A percentile compares a stretch with the other conserved stretches of the same genome.
phyloP scores from a whole-genome alignment of 2,797 vertebrate species.

The Ciconia nigra region DNA sequence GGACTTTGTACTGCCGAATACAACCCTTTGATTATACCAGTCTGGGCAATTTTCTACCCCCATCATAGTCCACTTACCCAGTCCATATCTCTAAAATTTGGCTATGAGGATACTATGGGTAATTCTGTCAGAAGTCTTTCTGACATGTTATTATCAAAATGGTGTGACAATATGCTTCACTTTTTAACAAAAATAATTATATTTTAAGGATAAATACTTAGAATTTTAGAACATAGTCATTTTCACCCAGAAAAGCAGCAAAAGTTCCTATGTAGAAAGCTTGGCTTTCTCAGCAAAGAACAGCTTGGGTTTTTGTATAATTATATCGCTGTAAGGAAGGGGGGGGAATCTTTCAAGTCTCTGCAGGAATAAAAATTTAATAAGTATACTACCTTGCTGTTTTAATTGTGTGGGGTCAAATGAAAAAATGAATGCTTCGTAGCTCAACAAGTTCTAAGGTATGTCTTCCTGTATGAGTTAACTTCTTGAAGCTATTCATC shows the following conservation, averaged over 20 bases:
- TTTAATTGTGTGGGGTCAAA: slow-evolving; percentile 41
- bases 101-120: background rate
- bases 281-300: background rate
- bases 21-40: background rate
- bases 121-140: background rate
- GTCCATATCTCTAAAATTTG: background rate
- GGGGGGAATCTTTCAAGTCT: slow-evolving; percentile 15
- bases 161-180: background rate
- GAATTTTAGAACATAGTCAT: background rate
- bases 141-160: background rate
- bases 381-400: slow-evolving; percentile 11
- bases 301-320: background rate
- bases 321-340: background rate
- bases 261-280: background rate
- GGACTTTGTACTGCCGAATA: background rate
- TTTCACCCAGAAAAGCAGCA: background rate
- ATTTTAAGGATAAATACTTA: background rate
- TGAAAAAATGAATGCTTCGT: slow-evolving; percentile 9
- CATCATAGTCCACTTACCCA: background rate
- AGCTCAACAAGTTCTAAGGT: background rate
- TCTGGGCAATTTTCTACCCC: background rate
- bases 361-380: slow-evolving; percentile 39
- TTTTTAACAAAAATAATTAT: background rate
- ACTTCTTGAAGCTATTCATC: background rate
- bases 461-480: background rate